Evolutionary conservation across 2,797 vertebrate genomes (phyloP), one percentile per base, ranked within the genome.

Genomic region (Thripadectes ignobilis): DNA sequence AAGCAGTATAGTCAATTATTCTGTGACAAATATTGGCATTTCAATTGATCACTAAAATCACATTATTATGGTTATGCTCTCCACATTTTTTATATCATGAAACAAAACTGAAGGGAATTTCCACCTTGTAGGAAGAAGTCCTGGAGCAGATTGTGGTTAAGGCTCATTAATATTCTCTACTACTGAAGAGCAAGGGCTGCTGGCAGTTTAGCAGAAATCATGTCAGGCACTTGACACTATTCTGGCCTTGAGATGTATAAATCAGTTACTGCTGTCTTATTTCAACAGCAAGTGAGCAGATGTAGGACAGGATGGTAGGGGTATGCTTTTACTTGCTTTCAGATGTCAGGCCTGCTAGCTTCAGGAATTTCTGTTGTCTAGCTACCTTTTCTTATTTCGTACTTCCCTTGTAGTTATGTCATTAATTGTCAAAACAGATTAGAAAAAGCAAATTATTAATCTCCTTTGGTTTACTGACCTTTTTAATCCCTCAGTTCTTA

Each of bases 191-290:
- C 65, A 81, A 41, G 59, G 36, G 29, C 66, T 90, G 73, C 55
- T 86, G 92, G 73, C 77, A 92, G 57, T 93, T 83, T 68, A 72
- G 66, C 62, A 94, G 77, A 93, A 94, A 75, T 66, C 62, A 36
- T 36, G 69, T 81, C 91, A 90, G 20, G 21, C 38, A 39, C 29
- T 78, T 90, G 90, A 88, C 76, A 77, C 63, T 16, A 3, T 61
- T 85, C 73, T 86, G 92, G 92, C 83, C 87, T 73, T 78, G 78
- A 93, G 69, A 71, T 72, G 27, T 89, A 55, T 59, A 74, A 79
- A 88, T 77, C 16, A 8, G 45, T 58, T 83, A 20, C 26, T 88
- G 61, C 39, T 80, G 57, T 59, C 80, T 68, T 67, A 77, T 83
- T 89, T 92, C 52, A 52, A 74, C 22, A 80, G 20, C 30, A 34